These are phyloP conservation scores for Leptinotarsa juncta DNA, from an alignment of 2,888 invertebrate species.

Conservation along the genomic window DNA sequence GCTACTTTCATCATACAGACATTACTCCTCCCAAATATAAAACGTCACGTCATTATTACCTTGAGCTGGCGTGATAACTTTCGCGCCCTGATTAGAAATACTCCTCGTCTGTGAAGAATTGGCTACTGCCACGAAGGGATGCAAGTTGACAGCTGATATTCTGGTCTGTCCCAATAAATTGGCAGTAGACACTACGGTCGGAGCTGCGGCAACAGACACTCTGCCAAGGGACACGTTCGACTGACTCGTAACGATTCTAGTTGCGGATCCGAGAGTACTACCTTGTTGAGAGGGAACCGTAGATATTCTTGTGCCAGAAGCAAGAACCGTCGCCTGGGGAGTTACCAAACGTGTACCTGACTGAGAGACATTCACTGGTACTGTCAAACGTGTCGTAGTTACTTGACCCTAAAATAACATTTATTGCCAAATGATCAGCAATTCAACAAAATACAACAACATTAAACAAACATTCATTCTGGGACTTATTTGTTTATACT, in stretches of 20 bases:
- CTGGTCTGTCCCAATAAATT: conserved; percentile 58
- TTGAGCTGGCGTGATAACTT: conserved; percentile 64
- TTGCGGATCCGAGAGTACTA: conserved; percentile 48
- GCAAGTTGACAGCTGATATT: conserved; percentile 60
- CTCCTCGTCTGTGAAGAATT: conserved; percentile 57
- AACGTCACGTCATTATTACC: conserved; percentile 48
- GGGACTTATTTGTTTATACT: too few relatives aligned
- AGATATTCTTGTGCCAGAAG: conserved; percentile 60
- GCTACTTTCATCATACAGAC: too few relatives aligned
- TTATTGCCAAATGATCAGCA: background rate
- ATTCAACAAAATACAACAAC: background rate
- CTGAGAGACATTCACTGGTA: conserved; percentile 59
- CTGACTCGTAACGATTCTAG: conserved; percentile 58
- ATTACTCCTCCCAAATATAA: too few relatives aligned
- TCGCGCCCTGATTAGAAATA: conserved; percentile 59
- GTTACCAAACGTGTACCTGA: conserved; percentile 56
- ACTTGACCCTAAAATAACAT: conserved; percentile 55
- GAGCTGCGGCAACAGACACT: conserved; percentile 56
- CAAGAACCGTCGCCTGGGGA: conserved; percentile 60
- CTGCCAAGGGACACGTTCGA: conserved; percentile 57
- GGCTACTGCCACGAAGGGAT: conserved; percentile 60
- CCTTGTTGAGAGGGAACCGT: conserved; percentile 56
- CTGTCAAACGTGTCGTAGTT: conserved; percentile 59
- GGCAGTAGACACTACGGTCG: conserved; percentile 51
- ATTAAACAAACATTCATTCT: background rate